Conservation (phyloP, 2,113 vertebrate genomes). For the Polypterus senegalus region DNA sequence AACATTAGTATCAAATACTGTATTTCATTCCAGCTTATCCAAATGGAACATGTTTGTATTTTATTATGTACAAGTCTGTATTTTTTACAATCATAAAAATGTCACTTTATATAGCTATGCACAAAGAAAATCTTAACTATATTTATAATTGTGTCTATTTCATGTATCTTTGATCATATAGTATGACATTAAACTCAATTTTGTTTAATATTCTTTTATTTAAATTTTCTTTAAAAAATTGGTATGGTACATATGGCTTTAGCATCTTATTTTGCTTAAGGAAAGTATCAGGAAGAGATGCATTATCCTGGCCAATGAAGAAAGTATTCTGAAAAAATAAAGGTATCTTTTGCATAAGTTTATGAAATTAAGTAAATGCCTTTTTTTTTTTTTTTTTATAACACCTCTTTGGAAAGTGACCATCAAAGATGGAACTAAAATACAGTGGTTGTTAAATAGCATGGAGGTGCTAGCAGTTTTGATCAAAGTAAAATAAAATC, state of each 20-base stretch:
- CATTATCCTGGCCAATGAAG: too few species aligned
- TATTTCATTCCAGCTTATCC: conserved; percentile 29
- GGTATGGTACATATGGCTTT: conserved; percentile 36
- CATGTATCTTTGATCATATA: conserved; percentile 31
- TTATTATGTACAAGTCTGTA: conserved; percentile 27
- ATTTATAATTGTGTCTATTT: conserved; percentile 42
- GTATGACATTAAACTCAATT: neutral
- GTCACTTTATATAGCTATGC: conserved; percentile 41
- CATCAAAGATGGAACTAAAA: too few species aligned
- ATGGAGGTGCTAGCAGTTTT: too few species aligned
- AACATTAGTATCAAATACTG: conserved; percentile 16
- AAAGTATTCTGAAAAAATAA: too few species aligned
- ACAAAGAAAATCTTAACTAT: conserved; percentile 48
- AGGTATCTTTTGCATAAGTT: too few species aligned
- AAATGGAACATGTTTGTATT: conserved; percentile 31
- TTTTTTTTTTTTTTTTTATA: too few species aligned
- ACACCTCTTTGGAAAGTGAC: too few species aligned
- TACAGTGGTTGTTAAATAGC: too few species aligned
- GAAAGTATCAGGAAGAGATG: too few species aligned
- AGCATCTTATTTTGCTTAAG: neutral
- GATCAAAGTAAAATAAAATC: too few species aligned
- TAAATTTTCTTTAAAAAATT: conserved; percentile 23
- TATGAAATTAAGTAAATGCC: too few species aligned
- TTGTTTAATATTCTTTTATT: conserved; percentile 17
- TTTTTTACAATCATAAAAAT: conserved; percentile 32